Base-by-base conservation (phyloP, 2,888 invertebrate genomes). In the Parnassius glacialis region DNA sequence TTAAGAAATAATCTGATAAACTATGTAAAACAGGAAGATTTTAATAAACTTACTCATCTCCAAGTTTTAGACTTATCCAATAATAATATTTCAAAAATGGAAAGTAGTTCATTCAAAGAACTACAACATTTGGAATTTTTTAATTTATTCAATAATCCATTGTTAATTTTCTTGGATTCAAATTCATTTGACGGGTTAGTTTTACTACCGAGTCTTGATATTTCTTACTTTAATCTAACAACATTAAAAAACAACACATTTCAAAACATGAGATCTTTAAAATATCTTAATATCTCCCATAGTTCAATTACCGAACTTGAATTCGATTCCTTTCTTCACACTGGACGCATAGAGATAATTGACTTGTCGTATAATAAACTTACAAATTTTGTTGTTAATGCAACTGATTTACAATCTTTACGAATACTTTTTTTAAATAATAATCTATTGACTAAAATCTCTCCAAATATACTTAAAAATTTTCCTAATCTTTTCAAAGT, bases 291-390 rank as follows among this genome's bases (percentile, higher is more conserved):
- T 54, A 70, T 84, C 45, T 87, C 88, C 12, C 71, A 72, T 54
- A 76, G 82, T 65, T 73, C 74, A 61, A 70, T 89, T 56, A 70
- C 62, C 41, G 72, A 72, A 34, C 44, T 89, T 16, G 72, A 84
- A 62, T 85, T 73, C 63, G 83, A 87, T 67, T 66, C 76, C 3
- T 85, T 88, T 64, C 62, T 63, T 1, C 65, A 76, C 56, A 83
- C 83, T 2, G 79, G 75, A 1, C 70, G 72, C 13, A 70, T 87
- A 48, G 74, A 75, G 69, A 71, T 65, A 3, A 67, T 89, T 9
- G 88, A 89, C 66, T 68, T 87, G n/a, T 87, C 87, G 0, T 73
- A 69, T 62, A 88, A 88, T 52, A 65, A 71, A 65, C 62, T 87
- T 0, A 71, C 64, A 57, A 57, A 63, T 9, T 85, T 89, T 59